Evolutionary conservation across 2,113 vertebrate genomes (phyloP).

Genomic region (Pedetes capensis): DNA sequence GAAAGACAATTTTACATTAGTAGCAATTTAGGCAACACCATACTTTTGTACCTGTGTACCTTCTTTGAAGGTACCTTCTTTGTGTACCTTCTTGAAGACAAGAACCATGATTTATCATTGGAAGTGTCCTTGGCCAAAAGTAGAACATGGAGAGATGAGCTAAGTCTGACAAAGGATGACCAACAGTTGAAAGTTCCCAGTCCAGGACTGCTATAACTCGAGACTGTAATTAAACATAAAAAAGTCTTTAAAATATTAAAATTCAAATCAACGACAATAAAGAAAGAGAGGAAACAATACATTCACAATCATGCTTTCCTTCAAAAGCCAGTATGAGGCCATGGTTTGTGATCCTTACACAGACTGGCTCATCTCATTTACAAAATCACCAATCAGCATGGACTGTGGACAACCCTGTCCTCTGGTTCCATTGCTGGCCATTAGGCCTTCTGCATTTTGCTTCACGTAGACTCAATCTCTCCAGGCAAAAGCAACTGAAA

Average conservation of each 20-base stretch:
- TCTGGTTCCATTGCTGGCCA: neutral
- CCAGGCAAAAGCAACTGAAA: neutral
- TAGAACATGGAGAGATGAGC: slow-evolving; percentile 86
- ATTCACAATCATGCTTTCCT: neutral
- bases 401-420: neutral
- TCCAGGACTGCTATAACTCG: slow-evolving; percentile 92
- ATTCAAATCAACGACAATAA: neutral
- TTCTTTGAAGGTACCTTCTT: too few relatives aligned
- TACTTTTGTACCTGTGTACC: slow-evolving; percentile 77
- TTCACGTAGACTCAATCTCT: neutral
- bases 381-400: neutral
- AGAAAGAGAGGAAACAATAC: neutral
- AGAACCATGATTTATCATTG: neutral
- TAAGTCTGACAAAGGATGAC: slow-evolving; percentile 92
- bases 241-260: neutral
- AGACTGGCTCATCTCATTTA: neutral
- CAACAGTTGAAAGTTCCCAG: slow-evolving; percentile 95
- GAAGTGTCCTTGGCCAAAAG: slow-evolving; percentile 83
- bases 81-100: slow-evolving; percentile 3
- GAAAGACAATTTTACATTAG: neutral
- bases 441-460: neutral
- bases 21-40: slow-evolving; percentile 21
- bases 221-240: slow-evolving; percentile 81
- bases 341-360: neutral
- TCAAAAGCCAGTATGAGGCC: neutral